Percentiles rank a stretch among this genome's conserved stretches.
Conservation (phyloP, 2,113 vertebrate genomes). For the Dipodomys ordii region DNA sequence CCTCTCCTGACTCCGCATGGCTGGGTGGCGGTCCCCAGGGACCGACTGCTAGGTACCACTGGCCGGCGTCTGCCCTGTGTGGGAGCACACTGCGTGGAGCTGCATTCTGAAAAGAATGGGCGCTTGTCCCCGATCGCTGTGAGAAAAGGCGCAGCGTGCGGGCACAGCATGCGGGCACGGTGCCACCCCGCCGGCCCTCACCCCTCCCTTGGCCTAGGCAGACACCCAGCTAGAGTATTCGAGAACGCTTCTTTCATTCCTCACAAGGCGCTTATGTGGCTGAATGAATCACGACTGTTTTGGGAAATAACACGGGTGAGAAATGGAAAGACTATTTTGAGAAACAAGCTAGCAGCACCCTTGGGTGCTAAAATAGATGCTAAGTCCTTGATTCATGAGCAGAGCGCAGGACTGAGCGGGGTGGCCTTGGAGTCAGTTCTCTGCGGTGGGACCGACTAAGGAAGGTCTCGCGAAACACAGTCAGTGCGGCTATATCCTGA, state of each 20-base stretch:
- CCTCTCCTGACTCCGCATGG: background rate
- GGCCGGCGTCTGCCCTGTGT: too few species aligned
- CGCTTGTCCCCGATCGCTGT: accelerated
- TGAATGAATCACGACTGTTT: background rate
- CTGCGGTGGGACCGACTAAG: background rate
- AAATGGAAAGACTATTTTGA: conserved; percentile 44
- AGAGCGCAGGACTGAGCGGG: background rate
- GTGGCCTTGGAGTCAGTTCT: background rate
- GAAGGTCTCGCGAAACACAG: background rate
- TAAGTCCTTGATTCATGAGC: background rate
- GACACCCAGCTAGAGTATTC: background rate
- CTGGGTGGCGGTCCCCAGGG: background rate
- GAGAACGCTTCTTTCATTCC: background rate
- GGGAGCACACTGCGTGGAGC: too few species aligned
- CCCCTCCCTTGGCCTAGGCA: background rate
- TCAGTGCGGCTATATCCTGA: too few species aligned
- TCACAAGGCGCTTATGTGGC: background rate
- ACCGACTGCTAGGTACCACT: too few species aligned
- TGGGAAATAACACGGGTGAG: background rate
- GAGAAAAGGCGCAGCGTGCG: background rate
- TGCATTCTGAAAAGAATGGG: background rate
- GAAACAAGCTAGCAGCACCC: conserved; percentile 21
- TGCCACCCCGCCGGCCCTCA: background rate
- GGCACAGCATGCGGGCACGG: too few species aligned
- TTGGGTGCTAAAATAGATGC: background rate